Conservation (phyloP, 2,888 invertebrate species). For the Acleris emargana region DNA sequence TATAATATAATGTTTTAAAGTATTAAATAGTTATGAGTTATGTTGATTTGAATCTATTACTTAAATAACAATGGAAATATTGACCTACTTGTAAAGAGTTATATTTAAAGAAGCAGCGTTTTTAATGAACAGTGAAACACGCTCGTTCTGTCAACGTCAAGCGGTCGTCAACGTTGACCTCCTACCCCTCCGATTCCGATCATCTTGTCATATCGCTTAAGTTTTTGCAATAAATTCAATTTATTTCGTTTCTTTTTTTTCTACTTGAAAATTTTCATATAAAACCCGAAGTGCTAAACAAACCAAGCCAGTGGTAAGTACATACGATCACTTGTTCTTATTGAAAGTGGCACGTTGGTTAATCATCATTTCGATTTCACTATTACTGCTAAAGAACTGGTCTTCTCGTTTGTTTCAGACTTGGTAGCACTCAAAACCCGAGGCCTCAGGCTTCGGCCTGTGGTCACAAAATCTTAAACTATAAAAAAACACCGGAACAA, state of each 20-base stretch:
- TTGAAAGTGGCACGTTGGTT: constrained; percentile 59
- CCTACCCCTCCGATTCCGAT: constrained; percentile 59
- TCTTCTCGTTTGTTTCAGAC: constrained; percentile 56
- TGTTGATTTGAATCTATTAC: too few species aligned
- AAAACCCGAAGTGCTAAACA: constrained; percentile 47
- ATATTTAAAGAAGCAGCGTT: background rate
- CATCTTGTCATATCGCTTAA: constrained; percentile 68
- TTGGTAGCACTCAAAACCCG: constrained; percentile 45
- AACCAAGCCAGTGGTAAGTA: constrained; percentile 62
- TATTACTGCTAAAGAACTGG: constrained; percentile 43
- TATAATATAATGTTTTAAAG: too few species aligned
- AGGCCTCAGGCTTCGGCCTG: constrained; percentile 79
- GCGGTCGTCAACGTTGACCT: constrained; percentile 52
- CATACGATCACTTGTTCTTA: constrained; percentile 33
- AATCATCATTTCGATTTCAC: constrained; percentile 45
- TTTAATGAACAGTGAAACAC: constrained; percentile 25
- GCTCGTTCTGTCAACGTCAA: constrained; percentile 51
- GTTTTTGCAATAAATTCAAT: constrained; percentile 69
- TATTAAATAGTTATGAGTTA: too few species aligned
- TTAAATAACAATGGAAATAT: background rate
- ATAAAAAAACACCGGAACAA: constrained; percentile 43
- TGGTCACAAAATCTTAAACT: constrained; percentile 52
- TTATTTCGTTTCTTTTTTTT: constrained; percentile 71
- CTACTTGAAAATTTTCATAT: constrained; percentile 55
- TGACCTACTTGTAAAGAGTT: background rate